Evolutionary conservation across 2,888 invertebrate species (phyloP).

Genomic region (Pseudococcus longispinus): DNA sequence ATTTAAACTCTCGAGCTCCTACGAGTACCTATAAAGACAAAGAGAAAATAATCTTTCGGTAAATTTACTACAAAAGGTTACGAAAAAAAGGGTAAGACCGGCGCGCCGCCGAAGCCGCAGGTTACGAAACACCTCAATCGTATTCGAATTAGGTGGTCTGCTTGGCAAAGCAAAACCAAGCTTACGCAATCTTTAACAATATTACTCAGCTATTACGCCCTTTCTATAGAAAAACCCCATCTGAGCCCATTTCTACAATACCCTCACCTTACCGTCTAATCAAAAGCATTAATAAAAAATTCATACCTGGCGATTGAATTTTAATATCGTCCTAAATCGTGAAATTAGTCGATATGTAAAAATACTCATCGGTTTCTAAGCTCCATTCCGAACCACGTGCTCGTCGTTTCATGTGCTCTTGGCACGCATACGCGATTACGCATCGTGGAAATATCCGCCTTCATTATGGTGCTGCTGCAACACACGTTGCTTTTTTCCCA

Average conservation of each 20-base stretch:
- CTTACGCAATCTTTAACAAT: neutral
- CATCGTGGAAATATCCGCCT: neutral
- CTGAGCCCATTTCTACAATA: neutral
- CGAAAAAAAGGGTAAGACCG: neutral
- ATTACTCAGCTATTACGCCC: too few species aligned
- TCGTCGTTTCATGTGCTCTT: neutral
- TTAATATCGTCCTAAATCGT: neutral
- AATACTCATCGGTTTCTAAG: neutral
- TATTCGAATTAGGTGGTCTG: neutral
- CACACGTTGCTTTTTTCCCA: neutral
- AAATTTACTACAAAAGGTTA: too few species aligned
- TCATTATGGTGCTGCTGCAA: neutral
- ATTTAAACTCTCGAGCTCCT: too few species aligned
- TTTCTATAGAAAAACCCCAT: neutral
- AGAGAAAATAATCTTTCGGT: too few species aligned
- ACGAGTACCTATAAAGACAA: too few species aligned
- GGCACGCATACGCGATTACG: neutral
- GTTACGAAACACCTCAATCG: neutral
- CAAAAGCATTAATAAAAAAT: slow-evolving; percentile 21
- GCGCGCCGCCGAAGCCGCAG: neutral
- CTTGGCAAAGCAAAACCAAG: neutral
- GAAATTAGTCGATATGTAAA: slow-evolving; percentile 33
- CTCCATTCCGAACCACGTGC: neutral
- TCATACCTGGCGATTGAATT: neutral
- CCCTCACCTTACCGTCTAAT: neutral